Conservation (phyloP, 2,797 vertebrate genomes). For the Galaxias olidus region DNA sequence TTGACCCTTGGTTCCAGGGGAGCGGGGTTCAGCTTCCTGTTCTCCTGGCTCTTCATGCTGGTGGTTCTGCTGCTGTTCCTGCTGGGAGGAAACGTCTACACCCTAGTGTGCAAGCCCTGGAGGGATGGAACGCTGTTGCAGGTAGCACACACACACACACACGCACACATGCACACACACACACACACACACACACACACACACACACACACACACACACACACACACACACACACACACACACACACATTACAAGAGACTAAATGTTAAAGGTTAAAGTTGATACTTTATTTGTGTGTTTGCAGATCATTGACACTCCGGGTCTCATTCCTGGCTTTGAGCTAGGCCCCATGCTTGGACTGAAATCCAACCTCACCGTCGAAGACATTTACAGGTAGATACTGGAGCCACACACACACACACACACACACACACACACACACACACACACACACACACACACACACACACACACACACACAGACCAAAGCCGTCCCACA, state of each 20-base stretch:
- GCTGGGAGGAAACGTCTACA: conserved; percentile 78
- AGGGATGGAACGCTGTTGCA: conserved; percentile 70
- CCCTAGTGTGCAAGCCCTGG: conserved; percentile 82
- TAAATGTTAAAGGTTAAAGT: not conserved
- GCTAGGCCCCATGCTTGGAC: conserved; percentile 50
- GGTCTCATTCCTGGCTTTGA: conserved; percentile 60
- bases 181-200: conserved; percentile 2
- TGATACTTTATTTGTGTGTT: not conserved
- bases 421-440: conserved; percentile 10
- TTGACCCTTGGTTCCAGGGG: conserved; percentile 66
- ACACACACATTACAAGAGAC: too few relatives aligned
- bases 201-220: not conserved
- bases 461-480: conserved; percentile 5
- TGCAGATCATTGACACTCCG: conserved; percentile 77
- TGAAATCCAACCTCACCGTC: conserved; percentile 62
- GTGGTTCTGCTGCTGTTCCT: conserved; percentile 79
- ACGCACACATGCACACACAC: not conserved
- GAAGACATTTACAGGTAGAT: conserved; percentile 77
- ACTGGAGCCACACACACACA: not conserved
- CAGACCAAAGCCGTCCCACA: not conserved
- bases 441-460: not conserved
- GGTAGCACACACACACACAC: conserved; percentile 68
- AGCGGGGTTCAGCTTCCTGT: conserved; percentile 85
- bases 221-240: not conserved
- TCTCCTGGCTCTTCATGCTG: conserved; percentile 89